Evolutionary conservation across 2,888 invertebrate species (phyloP).

Genomic region (Noctua janthe): DNA sequence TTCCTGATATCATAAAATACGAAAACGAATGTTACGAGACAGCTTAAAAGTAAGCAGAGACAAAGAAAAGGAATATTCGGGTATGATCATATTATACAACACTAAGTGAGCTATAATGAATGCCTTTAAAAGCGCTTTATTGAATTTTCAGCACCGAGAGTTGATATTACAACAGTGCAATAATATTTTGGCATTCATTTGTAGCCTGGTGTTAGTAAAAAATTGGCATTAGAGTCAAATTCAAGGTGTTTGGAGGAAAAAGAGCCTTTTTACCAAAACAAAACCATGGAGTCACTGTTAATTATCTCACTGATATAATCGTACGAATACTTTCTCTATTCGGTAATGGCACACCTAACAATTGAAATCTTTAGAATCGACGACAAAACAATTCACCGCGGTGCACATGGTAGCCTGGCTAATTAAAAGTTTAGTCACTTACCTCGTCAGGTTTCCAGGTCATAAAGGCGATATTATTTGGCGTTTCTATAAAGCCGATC

Average conservation of each 20-base stretch:
- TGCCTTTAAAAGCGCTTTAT: neutral
- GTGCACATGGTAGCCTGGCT: neutral
- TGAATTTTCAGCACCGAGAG: neutral
- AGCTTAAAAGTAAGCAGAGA: neutral
- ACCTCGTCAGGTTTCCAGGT: slow-evolving; percentile 92
- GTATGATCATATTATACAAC: neutral
- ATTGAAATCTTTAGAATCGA: neutral
- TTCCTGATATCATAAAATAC: slow-evolving; percentile 73
- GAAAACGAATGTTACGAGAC: neutral
- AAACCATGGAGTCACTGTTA: neutral
- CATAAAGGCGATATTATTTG: slow-evolving; percentile 91
- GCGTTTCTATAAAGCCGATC: slow-evolving; percentile 92
- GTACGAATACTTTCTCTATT: neutral
- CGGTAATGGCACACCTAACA: neutral
- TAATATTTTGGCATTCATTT: neutral
- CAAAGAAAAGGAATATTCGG: neutral
- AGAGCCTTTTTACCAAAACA: neutral
- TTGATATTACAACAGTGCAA: neutral
- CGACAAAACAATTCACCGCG: neutral
- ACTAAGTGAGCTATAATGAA: neutral
- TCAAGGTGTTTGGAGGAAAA: neutral
- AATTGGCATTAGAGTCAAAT: neutral
- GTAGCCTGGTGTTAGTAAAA: neutral
- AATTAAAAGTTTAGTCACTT: neutral
- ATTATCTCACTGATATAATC: neutral